Evolutionary conservation across 2,113 vertebrate genomes (phyloP), one percentile per base, ranked within the genome.

Genomic region (Sinocyclocheilus maitianheensis): DNA sequence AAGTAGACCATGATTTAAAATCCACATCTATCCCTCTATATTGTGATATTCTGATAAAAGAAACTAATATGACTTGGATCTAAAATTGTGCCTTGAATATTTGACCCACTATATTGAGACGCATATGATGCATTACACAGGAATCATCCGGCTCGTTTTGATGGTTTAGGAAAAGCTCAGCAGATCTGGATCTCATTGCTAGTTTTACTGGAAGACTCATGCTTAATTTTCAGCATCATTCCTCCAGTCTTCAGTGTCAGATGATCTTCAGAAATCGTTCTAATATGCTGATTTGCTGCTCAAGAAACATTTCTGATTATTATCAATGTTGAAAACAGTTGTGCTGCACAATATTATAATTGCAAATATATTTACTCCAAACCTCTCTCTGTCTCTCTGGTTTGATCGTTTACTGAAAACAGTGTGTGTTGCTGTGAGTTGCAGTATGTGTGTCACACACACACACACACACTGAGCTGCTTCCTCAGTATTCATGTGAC

Each of bases 401-500:
- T 69, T 18, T 72, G 69, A 10, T 22, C 22, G 69, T 43, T 43
- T 8, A 69, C 30, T 69, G 30, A 34, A 30, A 69, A 69, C 16
- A 34, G 46, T 6, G 63, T 30, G 55, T 62, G 37, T 22, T 72
- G 65, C 14, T 48, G 65, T 30, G 55, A 11, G 37, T n/a, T 74
- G 67, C 16, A 71, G 67, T 37, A 6, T 37, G 14, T 69, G 65
- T 34, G 26, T 34, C 43, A 46, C 43, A 46, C 43, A 46, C 46
- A 48, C 40, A 40, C 20, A 24, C 43, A 16, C 74, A 48, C 74
- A 26, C 11, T 1, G 22, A 24, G 71, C 8, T 10, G 2, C 40
- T 75, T 46, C 46, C n/a, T 51, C 75, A 26, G 43, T 53, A 53
- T 62, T 80, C 63, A 65, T 75, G n/a, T 60, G 6, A 77, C 80